A percentile compares a stretch with the other conserved stretches of the same genome.
Conservation (phyloP, 1,140 invertebrate genomes). For the Scaptomyza pallida region DNA sequence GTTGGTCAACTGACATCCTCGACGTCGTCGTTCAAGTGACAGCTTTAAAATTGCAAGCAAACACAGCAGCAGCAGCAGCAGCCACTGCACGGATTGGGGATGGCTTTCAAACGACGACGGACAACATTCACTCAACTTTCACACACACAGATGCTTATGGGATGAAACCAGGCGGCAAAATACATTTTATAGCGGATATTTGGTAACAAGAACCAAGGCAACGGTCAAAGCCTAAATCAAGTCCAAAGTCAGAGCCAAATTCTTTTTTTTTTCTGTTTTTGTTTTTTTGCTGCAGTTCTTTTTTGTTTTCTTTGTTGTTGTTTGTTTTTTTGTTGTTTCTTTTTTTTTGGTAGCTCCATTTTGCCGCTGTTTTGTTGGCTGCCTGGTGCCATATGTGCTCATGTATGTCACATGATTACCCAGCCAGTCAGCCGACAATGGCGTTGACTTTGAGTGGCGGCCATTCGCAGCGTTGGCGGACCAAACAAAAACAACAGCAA, state of each 20-base stretch:
- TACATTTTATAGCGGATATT: conserved; percentile 38
- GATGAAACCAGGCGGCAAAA: conserved; percentile 29
- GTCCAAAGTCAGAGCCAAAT: conserved; percentile 24
- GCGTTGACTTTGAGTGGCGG: conserved; percentile 49
- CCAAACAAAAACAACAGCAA: too few species aligned
- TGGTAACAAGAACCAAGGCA: conserved; percentile 40
- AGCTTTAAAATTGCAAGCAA: conserved; percentile 41
- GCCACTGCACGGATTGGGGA: conserved; percentile 17
- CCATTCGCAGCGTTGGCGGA: conserved; percentile 36
- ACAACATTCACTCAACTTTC: conserved; percentile 25
- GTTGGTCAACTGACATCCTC: conserved; percentile 19
- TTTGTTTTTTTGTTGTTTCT: background rate
- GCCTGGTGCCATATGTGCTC: conserved; percentile 15
- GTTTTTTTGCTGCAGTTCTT: conserved; percentile 4
- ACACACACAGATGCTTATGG: conserved; percentile 20
- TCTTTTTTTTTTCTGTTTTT: conserved; percentile 8
- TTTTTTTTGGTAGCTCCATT: background rate
- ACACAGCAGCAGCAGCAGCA: background rate
- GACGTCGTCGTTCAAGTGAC: conserved; percentile 38
- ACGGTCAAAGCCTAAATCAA: conserved; percentile 22
- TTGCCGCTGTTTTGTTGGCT: background rate
- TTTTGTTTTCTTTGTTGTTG: background rate
- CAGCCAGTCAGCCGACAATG: conserved; percentile 44
- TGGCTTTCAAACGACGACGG: conserved; percentile 17
- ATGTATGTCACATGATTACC: conserved; percentile 44